These are phyloP conservation scores for Zoanthus solanderi DNA, from an alignment of 92 coral and sea anemone genomes.

Conservation along the genomic window DNA sequence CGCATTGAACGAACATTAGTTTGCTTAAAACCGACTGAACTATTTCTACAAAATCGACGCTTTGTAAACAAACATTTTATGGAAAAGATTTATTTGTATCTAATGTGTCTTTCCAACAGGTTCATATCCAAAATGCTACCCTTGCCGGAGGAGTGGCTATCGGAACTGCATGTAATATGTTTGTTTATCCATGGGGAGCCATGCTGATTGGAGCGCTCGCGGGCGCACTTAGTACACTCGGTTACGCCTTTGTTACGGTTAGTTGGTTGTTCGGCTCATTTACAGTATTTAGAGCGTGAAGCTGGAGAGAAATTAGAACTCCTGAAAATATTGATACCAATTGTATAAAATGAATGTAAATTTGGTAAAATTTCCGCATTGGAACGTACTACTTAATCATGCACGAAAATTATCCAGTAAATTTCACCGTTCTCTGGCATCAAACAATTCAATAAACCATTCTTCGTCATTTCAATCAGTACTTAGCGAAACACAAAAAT, in stretches of 20 bases:
- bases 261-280: neutral
- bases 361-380: no score
- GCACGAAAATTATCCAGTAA: no score
- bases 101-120: slow-evolving; percentile 36
- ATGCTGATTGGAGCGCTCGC: slow-evolving; percentile 88
- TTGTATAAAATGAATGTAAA: no score
- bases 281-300: neutral
- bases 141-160: slow-evolving; percentile 99
- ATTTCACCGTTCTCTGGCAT: no score
- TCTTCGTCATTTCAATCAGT: no score
- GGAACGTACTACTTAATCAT: no score
- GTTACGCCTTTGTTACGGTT: slow-evolving; percentile 84
- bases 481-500: no score
- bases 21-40: no score
- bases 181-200: slow-evolving; percentile 97
- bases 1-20: neutral
- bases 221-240: slow-evolving; percentile 88
- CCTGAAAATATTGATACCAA: no score
- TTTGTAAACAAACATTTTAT: neutral
- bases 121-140: slow-evolving; percentile 95
- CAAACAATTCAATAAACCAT: no score
- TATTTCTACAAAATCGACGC: neutral
- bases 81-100: neutral
- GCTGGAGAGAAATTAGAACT: no score
- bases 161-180: slow-evolving; percentile 95